phyloP scores from a whole-genome alignment of 2,888 invertebrate genomes.

The Melipona bicolor region DNA sequence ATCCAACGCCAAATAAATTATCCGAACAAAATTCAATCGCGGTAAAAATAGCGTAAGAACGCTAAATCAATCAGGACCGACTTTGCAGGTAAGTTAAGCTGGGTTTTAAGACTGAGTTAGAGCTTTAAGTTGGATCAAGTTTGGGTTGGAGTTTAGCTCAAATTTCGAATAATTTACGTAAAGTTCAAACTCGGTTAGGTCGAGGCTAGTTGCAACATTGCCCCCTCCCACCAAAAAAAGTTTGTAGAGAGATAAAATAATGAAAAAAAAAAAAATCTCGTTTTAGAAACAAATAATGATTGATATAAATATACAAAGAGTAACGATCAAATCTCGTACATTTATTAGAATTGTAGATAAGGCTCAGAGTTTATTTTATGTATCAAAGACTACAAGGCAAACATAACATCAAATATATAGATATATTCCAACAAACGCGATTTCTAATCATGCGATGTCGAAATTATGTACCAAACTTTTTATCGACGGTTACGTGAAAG shows the following conservation, averaged over 20 bases:
- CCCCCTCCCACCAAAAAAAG: too few species aligned
- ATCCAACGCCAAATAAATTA: background rate
- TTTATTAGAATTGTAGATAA: background rate
- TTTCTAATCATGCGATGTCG: background rate
- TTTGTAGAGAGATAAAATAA: background rate
- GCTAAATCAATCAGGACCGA: background rate
- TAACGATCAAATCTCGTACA: background rate
- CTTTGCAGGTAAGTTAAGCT: background rate
- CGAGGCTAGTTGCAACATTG: background rate
- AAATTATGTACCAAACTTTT: background rate
- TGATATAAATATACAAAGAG: background rate
- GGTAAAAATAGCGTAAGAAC: background rate
- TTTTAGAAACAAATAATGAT: background rate
- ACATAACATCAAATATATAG: too few species aligned
- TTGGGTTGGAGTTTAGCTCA: background rate
- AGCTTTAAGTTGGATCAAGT: background rate
- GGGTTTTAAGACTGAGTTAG: background rate
- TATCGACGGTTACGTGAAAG: background rate
- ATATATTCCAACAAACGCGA: too few species aligned
- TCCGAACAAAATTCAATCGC: background rate
- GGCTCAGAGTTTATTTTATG: background rate
- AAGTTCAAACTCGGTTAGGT: background rate
- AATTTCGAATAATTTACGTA: background rate
- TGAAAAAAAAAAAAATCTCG: too few species aligned
- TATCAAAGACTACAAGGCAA: background rate